Base-by-base conservation (phyloP, 2,797 vertebrate genomes). In the Brachyrhaphis roseni region DNA sequence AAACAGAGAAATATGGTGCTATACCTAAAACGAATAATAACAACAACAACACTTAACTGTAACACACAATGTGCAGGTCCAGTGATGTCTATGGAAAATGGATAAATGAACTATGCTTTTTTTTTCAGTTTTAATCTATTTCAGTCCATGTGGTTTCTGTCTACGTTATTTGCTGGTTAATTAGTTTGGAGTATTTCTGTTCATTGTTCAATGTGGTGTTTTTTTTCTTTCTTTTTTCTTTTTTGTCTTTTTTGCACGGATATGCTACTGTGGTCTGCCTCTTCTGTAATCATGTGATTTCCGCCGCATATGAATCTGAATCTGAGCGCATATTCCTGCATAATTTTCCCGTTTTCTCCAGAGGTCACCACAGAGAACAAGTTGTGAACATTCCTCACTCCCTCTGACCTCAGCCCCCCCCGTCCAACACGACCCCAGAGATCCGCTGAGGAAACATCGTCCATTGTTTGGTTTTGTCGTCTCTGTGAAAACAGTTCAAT, bases 401-500 rank as follows among this genome's bases (percentile, higher is more conserved):
- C 75, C 62, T 78, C 34, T 47, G 55, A 62, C 59, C 76, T 34
- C 49, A 51, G 7, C 1, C 49, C 47, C 6, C 49, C 81, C 72
- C 62, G 28, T 77, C 74, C 41, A 41, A 36, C 41, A 71, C 13
- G 80, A 86, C 81, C 86, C 83, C 72, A 28, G 43, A 43, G 77
- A 75, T 85, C 83, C 57, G 31, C 20, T 18, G 77, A 85, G 83
- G 78, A 84, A 75, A 90, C 80, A 82, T 77, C 36, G 66, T 78
- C 81, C 74, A 72, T 70, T 77, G 83, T 84, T 90, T 79, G 45
- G 83, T 83, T 89, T 49, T 39, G 78, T 41, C 72, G 76, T 87
- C 74, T 84, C 78, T 36, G 77, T 76, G 34, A n/a, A 71, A 88
- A 75, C 72, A 72, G 34, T 81, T 85, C 85, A 62, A 75, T 26